Conservation (phyloP, 2,113 vertebrate species). For the Takifugu bimaculatus region DNA sequence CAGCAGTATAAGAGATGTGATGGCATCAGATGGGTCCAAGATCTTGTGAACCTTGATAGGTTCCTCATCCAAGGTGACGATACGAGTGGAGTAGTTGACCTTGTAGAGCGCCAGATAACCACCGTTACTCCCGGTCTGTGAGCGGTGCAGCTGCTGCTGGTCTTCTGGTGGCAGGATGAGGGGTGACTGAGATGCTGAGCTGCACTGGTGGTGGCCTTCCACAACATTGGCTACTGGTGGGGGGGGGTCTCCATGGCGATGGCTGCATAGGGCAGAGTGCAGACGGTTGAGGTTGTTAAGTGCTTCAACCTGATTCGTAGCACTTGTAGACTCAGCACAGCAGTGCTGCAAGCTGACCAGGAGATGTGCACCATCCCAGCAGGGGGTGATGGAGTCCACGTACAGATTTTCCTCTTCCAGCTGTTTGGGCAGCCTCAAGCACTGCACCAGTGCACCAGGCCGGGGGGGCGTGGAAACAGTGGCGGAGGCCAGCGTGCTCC, state of each 20-base stretch:
- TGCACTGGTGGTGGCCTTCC: slow-evolving; percentile 74
- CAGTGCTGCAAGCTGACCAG: slow-evolving; percentile 90
- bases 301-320: slow-evolving; percentile 98
- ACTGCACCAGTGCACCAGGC: slow-evolving; percentile 94
- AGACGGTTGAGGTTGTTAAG: slow-evolving; percentile 99
- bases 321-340: slow-evolving; percentile 85
- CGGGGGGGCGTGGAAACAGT: slow-evolving; percentile 72
- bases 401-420: slow-evolving; percentile 95
- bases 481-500: slow-evolving; percentile 81
- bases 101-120: slow-evolving; percentile 96
- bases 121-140: slow-evolving; percentile 51
- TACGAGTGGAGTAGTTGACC: slow-evolving; percentile 95
- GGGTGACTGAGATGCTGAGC: slow-evolving; percentile 76
- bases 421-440: slow-evolving; percentile 91
- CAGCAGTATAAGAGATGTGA: slow-evolving; percentile 95
- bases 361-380: slow-evolving; percentile 94
- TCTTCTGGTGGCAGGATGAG: slow-evolving; percentile 90
- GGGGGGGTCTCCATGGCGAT: slow-evolving; percentile 83
- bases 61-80: slow-evolving; percentile 95
- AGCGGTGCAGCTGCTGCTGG: slow-evolving; percentile 66
- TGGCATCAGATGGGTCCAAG: slow-evolving; percentile 90
- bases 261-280: slow-evolving; percentile 93
- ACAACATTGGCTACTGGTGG: slow-evolving; percentile 84
- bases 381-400: slow-evolving; percentile 94
- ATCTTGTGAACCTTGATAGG: slow-evolving; percentile 96